Conservation (phyloP, 2,113 vertebrate species). For the Circaetus gallicus region DNA sequence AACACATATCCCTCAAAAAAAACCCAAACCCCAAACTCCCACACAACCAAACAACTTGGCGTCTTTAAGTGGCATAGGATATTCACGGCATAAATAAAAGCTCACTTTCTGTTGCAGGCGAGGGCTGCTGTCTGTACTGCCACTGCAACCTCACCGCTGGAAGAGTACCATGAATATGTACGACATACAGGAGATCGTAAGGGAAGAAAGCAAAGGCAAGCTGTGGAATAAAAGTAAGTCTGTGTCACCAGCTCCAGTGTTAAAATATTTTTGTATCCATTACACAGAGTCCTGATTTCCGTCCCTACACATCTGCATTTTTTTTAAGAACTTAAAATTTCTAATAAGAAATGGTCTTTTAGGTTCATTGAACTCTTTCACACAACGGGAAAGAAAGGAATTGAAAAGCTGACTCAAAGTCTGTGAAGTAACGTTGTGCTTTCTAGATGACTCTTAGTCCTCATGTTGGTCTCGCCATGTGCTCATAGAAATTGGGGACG, state of each 20-base stretch:
- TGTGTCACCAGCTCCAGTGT: neutral
- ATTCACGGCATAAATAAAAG: neutral
- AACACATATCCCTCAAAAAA: neutral
- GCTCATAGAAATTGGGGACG: neutral
- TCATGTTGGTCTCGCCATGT: neutral
- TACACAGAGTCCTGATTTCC: neutral
- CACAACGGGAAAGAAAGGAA: no score
- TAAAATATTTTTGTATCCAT: neutral
- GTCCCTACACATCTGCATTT: neutral
- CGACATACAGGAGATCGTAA: fast-evolving
- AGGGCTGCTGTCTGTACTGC: neutral
- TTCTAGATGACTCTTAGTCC: neutral
- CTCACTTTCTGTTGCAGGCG: neutral
- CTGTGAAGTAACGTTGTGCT: neutral
- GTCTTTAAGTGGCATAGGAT: neutral
- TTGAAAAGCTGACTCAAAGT: neutral
- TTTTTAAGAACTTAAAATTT: neutral
- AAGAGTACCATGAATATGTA: neutral
- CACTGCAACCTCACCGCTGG: neutral
- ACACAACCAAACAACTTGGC: neutral
- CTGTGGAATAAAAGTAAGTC: neutral
- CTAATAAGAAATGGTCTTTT: neutral
- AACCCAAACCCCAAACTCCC: no score
- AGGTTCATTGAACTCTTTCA: neutral
- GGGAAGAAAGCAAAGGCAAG: neutral